Evolutionary conservation across 2,888 invertebrate species (phyloP).

Genomic region (Eudasyphora cyanicolor): DNA sequence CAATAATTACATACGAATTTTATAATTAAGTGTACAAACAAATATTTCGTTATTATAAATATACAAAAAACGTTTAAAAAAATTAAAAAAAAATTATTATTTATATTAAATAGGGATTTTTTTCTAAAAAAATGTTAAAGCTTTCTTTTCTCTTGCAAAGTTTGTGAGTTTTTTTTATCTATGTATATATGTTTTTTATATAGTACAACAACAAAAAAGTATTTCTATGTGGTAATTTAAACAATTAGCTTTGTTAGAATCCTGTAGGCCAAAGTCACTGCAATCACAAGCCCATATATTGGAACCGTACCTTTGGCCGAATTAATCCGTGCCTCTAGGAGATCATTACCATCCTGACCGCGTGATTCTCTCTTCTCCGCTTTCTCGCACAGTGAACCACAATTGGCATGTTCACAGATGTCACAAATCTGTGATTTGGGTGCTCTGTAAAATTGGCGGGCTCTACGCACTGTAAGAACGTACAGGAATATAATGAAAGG

Average conservation of each 20-base stretch:
- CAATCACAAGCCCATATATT: not conserved
- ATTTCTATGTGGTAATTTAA: constrained; percentile 6
- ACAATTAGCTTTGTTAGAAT: constrained; percentile 8
- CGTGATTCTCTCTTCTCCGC: constrained; percentile 76
- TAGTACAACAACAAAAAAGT: not conserved
- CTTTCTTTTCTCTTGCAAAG: constrained; percentile 5
- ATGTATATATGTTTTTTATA: not conserved
- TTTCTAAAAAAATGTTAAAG: constrained; percentile 40
- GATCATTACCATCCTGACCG: constrained; percentile 64
- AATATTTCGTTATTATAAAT: constrained; percentile 33
- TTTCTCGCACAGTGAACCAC: constrained; percentile 77
- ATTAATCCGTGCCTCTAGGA: constrained; percentile 33
- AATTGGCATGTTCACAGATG: constrained; percentile 87
- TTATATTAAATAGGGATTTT: not conserved
- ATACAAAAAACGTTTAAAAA: constrained; percentile 5
- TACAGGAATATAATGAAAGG: no score
- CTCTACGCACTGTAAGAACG: constrained; percentile 88
- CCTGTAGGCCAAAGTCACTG: not conserved
- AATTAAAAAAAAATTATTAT: constrained; percentile 16
- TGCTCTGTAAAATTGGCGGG: constrained; percentile 90
- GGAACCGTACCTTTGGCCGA: not conserved
- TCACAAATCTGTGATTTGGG: constrained; percentile 88
- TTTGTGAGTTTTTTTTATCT: constrained; percentile 5
- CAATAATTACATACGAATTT: constrained; percentile 18
- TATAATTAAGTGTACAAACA: constrained; percentile 36